Percentiles rank a stretch among this genome's conserved stretches.
Conservation (phyloP, 2,797 vertebrate genomes). For the Apogon talboti region DNA sequence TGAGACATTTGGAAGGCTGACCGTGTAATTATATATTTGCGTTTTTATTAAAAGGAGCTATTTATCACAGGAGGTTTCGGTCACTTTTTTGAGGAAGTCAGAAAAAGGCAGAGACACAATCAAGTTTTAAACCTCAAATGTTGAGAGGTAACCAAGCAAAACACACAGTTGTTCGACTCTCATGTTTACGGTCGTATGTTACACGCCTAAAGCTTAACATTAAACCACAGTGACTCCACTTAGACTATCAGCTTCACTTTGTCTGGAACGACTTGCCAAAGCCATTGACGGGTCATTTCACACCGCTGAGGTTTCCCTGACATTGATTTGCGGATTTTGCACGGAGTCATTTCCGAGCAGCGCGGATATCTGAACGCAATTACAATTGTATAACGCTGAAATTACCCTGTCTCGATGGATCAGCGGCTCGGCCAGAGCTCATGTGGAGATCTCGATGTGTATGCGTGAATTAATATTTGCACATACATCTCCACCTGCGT, state of each 20-base stretch:
- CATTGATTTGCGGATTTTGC: conserved; percentile 33
- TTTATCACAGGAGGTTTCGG: conserved; percentile 12
- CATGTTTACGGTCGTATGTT: conserved; percentile 42
- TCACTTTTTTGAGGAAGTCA: conserved; percentile 13
- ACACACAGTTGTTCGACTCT: conserved; percentile 1
- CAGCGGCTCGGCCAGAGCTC: background rate
- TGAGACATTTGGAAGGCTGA: conserved; percentile 21
- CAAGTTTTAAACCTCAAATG: conserved; percentile 22
- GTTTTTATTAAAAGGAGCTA: conserved; percentile 25
- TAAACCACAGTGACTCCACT: conserved; percentile 51
- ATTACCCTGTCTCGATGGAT: conserved; percentile 28
- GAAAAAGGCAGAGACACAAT: conserved; percentile 10
- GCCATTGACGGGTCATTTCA: conserved; percentile 33
- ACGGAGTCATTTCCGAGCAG: conserved; percentile 10
- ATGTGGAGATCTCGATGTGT: background rate
- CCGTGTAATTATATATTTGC: conserved; percentile 18
- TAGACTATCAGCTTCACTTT: conserved; percentile 45
- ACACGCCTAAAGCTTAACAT: conserved; percentile 40
- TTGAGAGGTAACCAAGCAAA: conserved; percentile 8
- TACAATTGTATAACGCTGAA: conserved; percentile 6
- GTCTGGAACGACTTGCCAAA: conserved; percentile 45
- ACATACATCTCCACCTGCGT: background rate
- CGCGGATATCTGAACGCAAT: conserved; percentile 19
- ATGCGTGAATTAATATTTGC: background rate
- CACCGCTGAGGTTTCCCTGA: conserved; percentile 36